Evolutionary conservation across 2,113 vertebrate species (phyloP).

Genomic region (Pachycephala philippinensis): DNA sequence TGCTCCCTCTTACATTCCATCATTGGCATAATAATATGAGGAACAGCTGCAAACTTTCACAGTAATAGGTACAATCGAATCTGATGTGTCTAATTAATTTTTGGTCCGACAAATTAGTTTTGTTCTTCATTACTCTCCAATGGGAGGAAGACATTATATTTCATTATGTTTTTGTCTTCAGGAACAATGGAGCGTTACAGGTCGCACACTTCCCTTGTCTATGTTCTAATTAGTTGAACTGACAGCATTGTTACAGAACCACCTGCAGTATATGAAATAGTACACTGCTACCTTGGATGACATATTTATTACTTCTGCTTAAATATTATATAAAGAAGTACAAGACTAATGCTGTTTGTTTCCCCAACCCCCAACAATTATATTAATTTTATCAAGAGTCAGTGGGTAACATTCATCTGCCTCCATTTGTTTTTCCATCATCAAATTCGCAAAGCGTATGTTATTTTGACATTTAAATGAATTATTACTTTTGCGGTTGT

Average conservation of each 20-base stretch:
- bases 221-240: conserved; percentile 71
- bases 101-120: conserved; percentile 79
- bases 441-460: neutral
- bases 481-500: conserved; percentile 9
- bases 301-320: conserved; percentile 25
- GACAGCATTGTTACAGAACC: conserved; percentile 69
- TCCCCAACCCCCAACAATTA: neutral
- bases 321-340: conserved; percentile 2
- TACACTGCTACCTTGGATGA: neutral
- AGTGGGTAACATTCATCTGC: neutral
- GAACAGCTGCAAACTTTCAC: conserved; percentile 73
- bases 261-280: conserved; percentile 41
- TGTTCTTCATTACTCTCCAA: conserved; percentile 78
- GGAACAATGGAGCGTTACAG: conserved; percentile 69
- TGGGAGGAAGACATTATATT: conserved; percentile 74
- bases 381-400: neutral
- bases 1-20: conserved; percentile 39
- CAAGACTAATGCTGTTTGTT: neutral
- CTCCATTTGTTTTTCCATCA: conserved; percentile 24
- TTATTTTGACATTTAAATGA: conserved; percentile 32
- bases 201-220: conserved; percentile 61
- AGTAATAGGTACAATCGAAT: conserved; percentile 72
- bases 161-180: conserved; percentile 75
- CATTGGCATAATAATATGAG: conserved; percentile 48
- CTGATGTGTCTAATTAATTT: conserved; percentile 82